phyloP scores from a whole-genome alignment of 2,797 vertebrate genomes.

The Chelidonichthys spinosus region DNA sequence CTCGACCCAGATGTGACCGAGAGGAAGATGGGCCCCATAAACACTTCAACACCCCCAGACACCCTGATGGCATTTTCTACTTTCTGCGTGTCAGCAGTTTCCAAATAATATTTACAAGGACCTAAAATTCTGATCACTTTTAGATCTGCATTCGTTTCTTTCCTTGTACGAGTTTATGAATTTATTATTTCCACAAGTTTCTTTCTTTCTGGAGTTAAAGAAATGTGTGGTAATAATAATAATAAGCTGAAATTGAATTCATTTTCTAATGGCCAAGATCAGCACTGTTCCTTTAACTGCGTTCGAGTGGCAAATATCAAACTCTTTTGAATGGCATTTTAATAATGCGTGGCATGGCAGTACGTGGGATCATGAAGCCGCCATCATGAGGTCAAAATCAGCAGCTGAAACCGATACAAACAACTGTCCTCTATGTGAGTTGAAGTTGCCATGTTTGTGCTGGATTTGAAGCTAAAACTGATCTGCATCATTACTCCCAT shows the following conservation, averaged over 20 bases:
- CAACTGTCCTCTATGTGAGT: not conserved
- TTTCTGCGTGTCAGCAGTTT: too few relatives aligned
- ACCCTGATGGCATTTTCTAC: constrained; percentile 51
- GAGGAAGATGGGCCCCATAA: constrained; percentile 53
- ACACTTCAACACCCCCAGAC: constrained; percentile 45
- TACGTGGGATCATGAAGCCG: not conserved
- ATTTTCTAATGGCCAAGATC: constrained; percentile 24
- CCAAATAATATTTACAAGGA: too few relatives aligned
- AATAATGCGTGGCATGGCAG: not conserved
- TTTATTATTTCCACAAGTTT: too few relatives aligned
- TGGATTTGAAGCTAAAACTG: constrained; percentile 5
- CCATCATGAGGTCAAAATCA: constrained; percentile 7
- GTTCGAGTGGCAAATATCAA: not conserved
- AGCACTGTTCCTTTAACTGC: not conserved
- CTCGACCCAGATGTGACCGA: constrained; percentile 64
- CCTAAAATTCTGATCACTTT: too few relatives aligned
- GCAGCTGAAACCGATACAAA: constrained; percentile 15
- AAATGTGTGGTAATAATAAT: too few relatives aligned
- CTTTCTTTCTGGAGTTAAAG: too few relatives aligned
- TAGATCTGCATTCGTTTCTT: too few relatives aligned
- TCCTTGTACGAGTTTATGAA: too few relatives aligned
- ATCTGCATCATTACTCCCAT: constrained; percentile 11
- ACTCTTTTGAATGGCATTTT: not conserved
- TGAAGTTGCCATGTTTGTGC: constrained; percentile 5
- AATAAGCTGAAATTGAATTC: not conserved